These are phyloP conservation scores for Lasioglossum lativentre DNA, from an alignment of 2,888 invertebrate genomes.

Conservation along the genomic window DNA sequence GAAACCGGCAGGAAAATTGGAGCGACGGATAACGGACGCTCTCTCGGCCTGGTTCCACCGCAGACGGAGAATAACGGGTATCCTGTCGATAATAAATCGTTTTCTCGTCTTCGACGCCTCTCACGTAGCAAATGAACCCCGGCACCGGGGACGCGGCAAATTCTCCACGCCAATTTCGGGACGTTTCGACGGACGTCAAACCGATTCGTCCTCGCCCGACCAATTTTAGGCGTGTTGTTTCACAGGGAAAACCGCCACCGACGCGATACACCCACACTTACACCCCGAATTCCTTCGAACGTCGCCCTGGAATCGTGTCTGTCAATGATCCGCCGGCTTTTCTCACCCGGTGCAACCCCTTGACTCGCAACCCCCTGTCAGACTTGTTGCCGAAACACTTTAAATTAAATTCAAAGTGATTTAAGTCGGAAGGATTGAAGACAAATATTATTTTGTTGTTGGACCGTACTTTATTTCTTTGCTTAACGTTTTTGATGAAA, in stretches of 20 bases:
- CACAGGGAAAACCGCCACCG: background rate
- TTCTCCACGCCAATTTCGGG: constrained; percentile 21
- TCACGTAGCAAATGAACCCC: constrained; percentile 32
- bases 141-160: constrained; percentile 14
- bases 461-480: background rate
- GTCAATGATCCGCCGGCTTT: background rate
- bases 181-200: constrained; percentile 25
- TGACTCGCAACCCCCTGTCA: background rate
- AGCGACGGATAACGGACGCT: constrained; percentile 65
- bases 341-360: background rate
- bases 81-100: constrained; percentile 64
- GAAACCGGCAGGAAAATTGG: constrained; percentile 57
- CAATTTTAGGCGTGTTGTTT: constrained; percentile 14
- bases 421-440: background rate
- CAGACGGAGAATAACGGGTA: constrained; percentile 64
- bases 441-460: background rate
- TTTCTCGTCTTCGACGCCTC: constrained; percentile 41
- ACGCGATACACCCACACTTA: background rate
- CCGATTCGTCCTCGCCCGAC: constrained; percentile 26
- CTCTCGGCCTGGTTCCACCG: constrained; percentile 65
- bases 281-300: background rate
- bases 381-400: constrained; percentile 2
- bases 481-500: too few species aligned
- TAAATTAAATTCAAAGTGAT: background rate
- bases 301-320: background rate